Evolutionary conservation across 1,140 invertebrate species (phyloP).

Genomic region (Cydia fagiglandana): DNA sequence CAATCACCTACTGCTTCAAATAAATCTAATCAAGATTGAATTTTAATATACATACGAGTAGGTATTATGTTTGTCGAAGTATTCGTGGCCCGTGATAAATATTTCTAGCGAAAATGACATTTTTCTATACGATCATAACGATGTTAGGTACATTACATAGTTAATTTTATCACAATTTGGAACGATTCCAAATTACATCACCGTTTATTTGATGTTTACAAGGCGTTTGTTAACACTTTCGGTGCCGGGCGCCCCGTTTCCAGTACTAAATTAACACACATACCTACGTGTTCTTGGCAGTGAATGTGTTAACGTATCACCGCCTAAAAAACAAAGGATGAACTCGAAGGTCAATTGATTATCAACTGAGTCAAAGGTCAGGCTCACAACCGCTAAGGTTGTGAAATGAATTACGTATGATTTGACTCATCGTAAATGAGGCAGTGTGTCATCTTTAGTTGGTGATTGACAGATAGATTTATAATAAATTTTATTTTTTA

Average conservation of each 20-base stretch:
- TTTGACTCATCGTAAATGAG: background rate
- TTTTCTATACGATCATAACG: too few relatives aligned
- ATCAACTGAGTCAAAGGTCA: constrained; percentile 6
- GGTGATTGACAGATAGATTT: background rate
- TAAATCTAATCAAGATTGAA: too few relatives aligned
- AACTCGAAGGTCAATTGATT: constrained; percentile 25
- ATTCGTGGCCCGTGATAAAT: too few relatives aligned
- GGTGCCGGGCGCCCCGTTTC: too few relatives aligned
- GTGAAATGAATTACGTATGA: background rate
- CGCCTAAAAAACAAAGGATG: background rate
- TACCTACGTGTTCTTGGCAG: too few relatives aligned
- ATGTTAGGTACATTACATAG: background rate
- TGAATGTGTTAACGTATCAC: background rate
- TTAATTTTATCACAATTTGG: background rate
- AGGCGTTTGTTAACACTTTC: background rate
- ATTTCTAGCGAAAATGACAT: too few relatives aligned
- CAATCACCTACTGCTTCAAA: too few relatives aligned
- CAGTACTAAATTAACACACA: too few relatives aligned
- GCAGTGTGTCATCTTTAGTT: background rate
- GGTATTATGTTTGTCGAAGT: too few relatives aligned
- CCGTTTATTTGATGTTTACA: background rate
- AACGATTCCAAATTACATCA: background rate
- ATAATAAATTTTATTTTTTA: too few relatives aligned
- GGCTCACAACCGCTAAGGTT: background rate
- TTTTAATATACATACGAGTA: too few relatives aligned